These are phyloP conservation scores for Aurelia coerulea DNA, from an alignment of 30 jellyfish, hydroid and myxozoan species.

Conservation along the genomic window DNA sequence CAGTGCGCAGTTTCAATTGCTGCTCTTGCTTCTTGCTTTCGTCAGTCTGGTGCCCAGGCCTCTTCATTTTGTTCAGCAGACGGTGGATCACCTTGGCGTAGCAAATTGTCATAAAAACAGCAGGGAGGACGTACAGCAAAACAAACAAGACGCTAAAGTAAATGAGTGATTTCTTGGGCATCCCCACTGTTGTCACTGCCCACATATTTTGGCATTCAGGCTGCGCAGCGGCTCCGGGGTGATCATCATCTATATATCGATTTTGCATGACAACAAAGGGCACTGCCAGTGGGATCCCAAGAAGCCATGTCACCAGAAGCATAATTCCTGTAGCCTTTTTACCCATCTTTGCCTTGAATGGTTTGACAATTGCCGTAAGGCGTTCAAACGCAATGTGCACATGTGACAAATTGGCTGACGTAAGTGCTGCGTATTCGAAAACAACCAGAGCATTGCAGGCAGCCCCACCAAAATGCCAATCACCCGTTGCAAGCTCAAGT, in stretches of 20 bases:
- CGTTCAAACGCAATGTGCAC: conserved; percentile 61
- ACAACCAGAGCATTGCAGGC: conserved; percentile 62
- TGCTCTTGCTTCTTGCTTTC: conserved; percentile 43
- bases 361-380: conserved; percentile 46
- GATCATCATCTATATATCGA: conserved; percentile 62
- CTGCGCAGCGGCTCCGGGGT: conserved; percentile 70
- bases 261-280: conserved; percentile 63
- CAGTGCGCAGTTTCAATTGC: conserved; percentile 45
- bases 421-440: conserved; percentile 62
- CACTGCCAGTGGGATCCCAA: conserved; percentile 49
- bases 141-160: conserved; percentile 51
- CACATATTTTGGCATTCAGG: conserved; percentile 73
- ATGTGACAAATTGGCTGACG: conserved; percentile 58
- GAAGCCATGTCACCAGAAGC: conserved; percentile 38
- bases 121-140: conserved; percentile 33
- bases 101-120: conserved; percentile 3
- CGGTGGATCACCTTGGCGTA: conserved; percentile 27
- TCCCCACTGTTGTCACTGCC: conserved; percentile 67
- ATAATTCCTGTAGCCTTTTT: background rate
- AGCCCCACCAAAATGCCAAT: conserved; percentile 46
- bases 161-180: conserved; percentile 25
- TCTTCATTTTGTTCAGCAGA: conserved; percentile 32
- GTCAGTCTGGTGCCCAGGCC: conserved; percentile 67
- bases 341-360: conserved; percentile 31
- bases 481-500: conserved; percentile 52